Evolutionary conservation across 2,113 vertebrate species (phyloP), one percentile per base, ranked within the genome.

Genomic region (Myodes glareolus): DNA sequence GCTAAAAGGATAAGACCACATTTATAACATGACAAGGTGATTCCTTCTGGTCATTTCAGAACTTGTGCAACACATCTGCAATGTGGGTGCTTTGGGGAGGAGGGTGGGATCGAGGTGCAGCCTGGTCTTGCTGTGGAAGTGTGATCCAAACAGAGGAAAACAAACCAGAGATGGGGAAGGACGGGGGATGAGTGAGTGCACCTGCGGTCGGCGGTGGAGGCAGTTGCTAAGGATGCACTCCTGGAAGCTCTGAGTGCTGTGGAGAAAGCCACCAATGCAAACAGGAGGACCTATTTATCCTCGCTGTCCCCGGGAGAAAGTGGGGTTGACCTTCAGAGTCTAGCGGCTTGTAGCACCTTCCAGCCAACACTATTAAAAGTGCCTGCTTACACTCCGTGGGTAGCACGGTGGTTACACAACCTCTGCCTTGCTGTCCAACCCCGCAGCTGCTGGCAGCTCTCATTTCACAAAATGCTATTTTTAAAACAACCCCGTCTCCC

Each of bases 401-500:
- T 97, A 97, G 96, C 68, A 68, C 47, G 97, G 97, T 80, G 68
- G 86, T 98, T 98, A 92, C 81, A 97, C 96, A 98, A 94, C 84
- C 91, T 80, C 91, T 97, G 97, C 97, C 97, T 97, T 93, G 97
- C 94, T 94, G 68, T 90, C 88, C 77, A 80, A 63, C 95, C 94
- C 95, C 58, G 42, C 77, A 95, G 95, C 90, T 92, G 94, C 84
- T 81, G 95, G 73, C 88, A 96, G 88, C 94, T 96, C 94, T 58
- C 17, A 58, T 95, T 98, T 97, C 97, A 33, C 96, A 88, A 97
- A 98, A 97, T 92, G 88, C 82, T 88, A 96, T 97, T 98, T 98
- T 97, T 98, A 98, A 98, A 98, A 96, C 94, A 98, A 97, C 81
- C 90, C 94, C 94, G 93, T 61, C 91, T 90, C 72, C 98, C 94